phyloP scores from a whole-genome alignment of 2,113 vertebrate species.

The Oryzias woworae region DNA sequence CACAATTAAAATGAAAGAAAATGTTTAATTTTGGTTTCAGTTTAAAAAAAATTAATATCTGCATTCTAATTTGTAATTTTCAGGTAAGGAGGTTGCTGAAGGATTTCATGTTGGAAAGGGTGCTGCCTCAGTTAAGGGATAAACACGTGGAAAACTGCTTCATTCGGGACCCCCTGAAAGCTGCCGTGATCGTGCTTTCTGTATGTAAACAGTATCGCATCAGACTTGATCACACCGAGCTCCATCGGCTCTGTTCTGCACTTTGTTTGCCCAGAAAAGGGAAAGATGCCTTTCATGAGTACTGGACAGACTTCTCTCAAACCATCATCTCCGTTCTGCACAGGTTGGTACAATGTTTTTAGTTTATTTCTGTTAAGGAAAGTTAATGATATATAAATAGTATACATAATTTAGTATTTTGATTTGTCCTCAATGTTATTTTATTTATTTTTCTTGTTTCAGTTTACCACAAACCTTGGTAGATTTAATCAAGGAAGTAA shows the following conservation, averaged over 20 bases:
- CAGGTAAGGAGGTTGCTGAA: conserved; percentile 71
- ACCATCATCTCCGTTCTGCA: conserved; percentile 51
- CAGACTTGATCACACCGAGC: conserved; percentile 15
- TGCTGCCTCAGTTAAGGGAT: conserved; percentile 61
- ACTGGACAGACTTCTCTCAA: conserved; percentile 62
- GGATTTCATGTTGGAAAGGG: conserved; percentile 53
- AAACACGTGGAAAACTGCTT: conserved; percentile 3
- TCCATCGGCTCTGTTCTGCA: conserved; percentile 47
- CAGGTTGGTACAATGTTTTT: conserved; percentile 38
- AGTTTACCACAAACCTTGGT: conserved; percentile 59
- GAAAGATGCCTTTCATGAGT: conserved; percentile 54
- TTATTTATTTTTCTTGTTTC: not conserved
- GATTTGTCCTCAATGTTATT: not conserved
- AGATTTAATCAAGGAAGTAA: conserved; percentile 30
- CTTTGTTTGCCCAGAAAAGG: conserved; percentile 64
- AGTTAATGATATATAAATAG: no score
- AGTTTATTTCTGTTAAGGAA: no score
- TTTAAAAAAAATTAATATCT: no score
- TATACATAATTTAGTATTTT: not conserved
- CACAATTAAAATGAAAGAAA: no score
- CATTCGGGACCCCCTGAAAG: conserved; percentile 57
- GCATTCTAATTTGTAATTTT: not conserved
- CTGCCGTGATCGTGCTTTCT: conserved; percentile 63
- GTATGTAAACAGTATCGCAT: conserved; percentile 33
- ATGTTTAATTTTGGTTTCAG: no score